A percentile compares a stretch with the other conserved stretches of the same genome.
phyloP scores from a whole-genome alignment of 1,140 invertebrate genomes.

The Meloidogyne floridensis region DNA sequence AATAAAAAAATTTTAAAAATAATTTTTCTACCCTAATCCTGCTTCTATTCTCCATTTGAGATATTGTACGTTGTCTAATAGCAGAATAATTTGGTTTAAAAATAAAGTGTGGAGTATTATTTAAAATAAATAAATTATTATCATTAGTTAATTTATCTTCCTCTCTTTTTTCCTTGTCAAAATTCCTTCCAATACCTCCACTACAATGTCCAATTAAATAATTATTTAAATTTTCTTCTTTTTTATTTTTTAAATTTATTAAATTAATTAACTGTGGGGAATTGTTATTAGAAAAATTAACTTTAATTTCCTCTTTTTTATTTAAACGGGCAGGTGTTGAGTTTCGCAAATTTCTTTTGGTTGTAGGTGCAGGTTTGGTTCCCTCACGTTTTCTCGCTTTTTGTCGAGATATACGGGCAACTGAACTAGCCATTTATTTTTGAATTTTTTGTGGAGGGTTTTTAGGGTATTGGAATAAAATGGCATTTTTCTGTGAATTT shows the following conservation, averaged over 20 bases:
- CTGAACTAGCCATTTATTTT: not conserved
- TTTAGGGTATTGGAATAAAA: not conserved
- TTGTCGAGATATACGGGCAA: not conserved
- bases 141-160: too few species aligned
- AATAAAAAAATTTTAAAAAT: too few species aligned
- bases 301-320: too few species aligned
- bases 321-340: too few species aligned
- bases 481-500: not conserved
- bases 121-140: not conserved
- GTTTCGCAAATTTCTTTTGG: too few species aligned
- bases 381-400: not conserved
- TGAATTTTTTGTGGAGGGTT: not conserved
- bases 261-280: not conserved
- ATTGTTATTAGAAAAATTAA: too few species aligned
- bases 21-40: slow-evolving; percentile 32
- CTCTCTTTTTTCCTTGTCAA: too few species aligned
- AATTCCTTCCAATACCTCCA: too few species aligned
- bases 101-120: not conserved
- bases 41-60: slow-evolving; percentile 50
- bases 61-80: slow-evolving; percentile 21
- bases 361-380: too few species aligned
- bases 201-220: too few species aligned
- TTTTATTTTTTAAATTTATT: too few species aligned
- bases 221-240: too few species aligned
- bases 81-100: slow-evolving; percentile 22